Evolutionary conservation across 1,140 invertebrate species (phyloP).

Genomic region (Paracyclopina nana): DNA sequence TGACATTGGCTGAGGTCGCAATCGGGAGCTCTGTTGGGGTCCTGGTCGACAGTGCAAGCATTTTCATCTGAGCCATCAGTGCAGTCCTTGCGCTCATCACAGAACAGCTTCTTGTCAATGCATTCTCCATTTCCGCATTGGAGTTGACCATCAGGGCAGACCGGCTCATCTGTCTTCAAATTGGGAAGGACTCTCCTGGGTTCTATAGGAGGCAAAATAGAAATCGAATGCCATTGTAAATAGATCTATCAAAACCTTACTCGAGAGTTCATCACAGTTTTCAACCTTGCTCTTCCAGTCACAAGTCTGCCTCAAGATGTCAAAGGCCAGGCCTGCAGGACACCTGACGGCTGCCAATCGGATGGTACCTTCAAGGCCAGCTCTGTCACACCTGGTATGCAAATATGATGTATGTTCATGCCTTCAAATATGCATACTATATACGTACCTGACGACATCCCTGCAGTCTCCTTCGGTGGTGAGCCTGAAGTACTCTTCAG

Average conservation of each 20-base stretch:
- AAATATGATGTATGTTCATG: neutral
- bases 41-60: slow-evolving; percentile 40
- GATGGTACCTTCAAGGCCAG: slow-evolving; percentile 57
- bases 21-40: slow-evolving; percentile 68
- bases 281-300: slow-evolving; percentile 89
- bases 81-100: slow-evolving; percentile 75
- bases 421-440: neutral
- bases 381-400: slow-evolving; percentile 56
- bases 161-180: slow-evolving; percentile 70
- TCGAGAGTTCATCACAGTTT: slow-evolving; percentile 76
- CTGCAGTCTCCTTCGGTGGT: slow-evolving; percentile 63
- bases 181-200: slow-evolving; percentile 66
- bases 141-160: slow-evolving; percentile 64
- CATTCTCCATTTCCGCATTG: slow-evolving; percentile 74
- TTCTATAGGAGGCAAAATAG: slow-evolving; percentile 36
- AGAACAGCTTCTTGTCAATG: slow-evolving; percentile 72
- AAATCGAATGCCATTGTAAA: too few species aligned
- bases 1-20: slow-evolving; percentile 70
- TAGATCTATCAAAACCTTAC: slow-evolving; percentile 39
- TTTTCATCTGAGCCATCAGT: slow-evolving; percentile 86
- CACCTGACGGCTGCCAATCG: slow-evolving; percentile 66
- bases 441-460: slow-evolving; percentile 63
- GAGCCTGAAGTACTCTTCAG: slow-evolving; percentile 71
- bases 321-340: slow-evolving; percentile 72
- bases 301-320: slow-evolving; percentile 80